Conservation (phyloP, 2,888 invertebrate species). For the Muschampia plurimacula region DNA sequence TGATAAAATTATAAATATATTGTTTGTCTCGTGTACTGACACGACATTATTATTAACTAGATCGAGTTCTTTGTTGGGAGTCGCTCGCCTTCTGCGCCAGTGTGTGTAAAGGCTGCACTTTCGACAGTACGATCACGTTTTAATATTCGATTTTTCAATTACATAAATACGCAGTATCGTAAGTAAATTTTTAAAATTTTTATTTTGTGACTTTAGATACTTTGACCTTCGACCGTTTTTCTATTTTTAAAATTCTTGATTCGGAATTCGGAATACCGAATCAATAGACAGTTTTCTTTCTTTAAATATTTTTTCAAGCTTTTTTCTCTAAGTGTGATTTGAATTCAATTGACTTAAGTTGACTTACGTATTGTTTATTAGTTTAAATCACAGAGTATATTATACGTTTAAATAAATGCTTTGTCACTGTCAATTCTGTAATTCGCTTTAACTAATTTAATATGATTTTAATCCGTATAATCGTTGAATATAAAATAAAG, state of each 20-base stretch:
- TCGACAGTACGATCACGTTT: conserved; percentile 59
- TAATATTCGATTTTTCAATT: conserved; percentile 37
- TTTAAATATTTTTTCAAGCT: too few species aligned
- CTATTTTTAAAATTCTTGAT: background rate
- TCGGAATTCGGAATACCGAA: too few species aligned
- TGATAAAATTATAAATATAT: conserved; percentile 51
- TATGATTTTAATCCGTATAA: too few species aligned
- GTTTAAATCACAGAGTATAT: too few species aligned
- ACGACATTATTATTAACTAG: conserved; percentile 59
- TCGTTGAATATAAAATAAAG: too few species aligned
- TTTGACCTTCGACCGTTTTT: conserved; percentile 7
- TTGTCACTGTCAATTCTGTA: too few species aligned
- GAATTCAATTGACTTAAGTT: too few species aligned
- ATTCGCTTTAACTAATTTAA: too few species aligned
- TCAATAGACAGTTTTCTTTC: background rate
- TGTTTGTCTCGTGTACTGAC: conserved; percentile 53
- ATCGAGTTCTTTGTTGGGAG: conserved; percentile 66
- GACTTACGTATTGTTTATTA: too few species aligned
- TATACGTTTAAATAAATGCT: too few species aligned
- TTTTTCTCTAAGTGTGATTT: too few species aligned
- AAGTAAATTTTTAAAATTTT: conserved; percentile 31
- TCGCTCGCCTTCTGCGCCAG: conserved; percentile 82
- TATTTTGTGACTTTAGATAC: conserved; percentile 7
- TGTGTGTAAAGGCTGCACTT: conserved; percentile 83
- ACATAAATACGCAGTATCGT: conserved; percentile 30